These are phyloP conservation scores for Dryoscopus gambensis DNA, from an alignment of 2,113 vertebrate genomes.

Conservation along the genomic window DNA sequence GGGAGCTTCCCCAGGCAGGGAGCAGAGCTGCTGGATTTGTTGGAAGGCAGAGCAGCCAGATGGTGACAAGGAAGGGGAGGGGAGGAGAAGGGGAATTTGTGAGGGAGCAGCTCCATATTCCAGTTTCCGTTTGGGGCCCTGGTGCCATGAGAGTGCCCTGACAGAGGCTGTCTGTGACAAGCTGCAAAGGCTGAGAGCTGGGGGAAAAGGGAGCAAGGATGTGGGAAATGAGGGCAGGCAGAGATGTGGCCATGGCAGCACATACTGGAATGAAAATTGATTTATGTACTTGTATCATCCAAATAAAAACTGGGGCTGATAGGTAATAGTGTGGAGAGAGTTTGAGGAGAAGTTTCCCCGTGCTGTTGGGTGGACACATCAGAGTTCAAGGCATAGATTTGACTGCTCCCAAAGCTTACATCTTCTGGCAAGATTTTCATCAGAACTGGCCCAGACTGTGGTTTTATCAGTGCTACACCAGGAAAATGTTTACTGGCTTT, in stretches of 20 bases:
- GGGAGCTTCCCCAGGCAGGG: slow-evolving; percentile 11
- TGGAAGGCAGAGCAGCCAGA: slow-evolving; percentile 8
- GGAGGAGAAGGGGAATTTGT: not conserved
- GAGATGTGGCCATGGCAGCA: not conserved
- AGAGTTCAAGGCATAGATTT: not conserved
- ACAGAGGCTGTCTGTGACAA: not conserved
- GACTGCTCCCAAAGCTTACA: not conserved
- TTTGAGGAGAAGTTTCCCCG: not conserved
- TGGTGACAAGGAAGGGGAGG: not conserved
- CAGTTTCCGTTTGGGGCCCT: not conserved
- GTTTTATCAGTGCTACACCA: not conserved
- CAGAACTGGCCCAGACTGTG: not conserved
- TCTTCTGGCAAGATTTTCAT: not conserved
- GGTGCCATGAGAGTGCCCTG: not conserved
- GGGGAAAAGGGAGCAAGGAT: not conserved
- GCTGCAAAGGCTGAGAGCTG: not conserved
- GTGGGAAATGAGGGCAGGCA: not conserved
- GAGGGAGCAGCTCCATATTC: not conserved
- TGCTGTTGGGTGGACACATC: not conserved
- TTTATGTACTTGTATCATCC: not conserved
- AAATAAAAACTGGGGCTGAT: not conserved
- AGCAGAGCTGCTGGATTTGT: not conserved
- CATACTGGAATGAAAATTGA: not conserved
- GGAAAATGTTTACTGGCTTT: not conserved
- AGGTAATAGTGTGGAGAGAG: not conserved